These are phyloP conservation scores for Hylaea fasciaria DNA, from an alignment of 2,888 invertebrate species.

Conservation along the genomic window DNA sequence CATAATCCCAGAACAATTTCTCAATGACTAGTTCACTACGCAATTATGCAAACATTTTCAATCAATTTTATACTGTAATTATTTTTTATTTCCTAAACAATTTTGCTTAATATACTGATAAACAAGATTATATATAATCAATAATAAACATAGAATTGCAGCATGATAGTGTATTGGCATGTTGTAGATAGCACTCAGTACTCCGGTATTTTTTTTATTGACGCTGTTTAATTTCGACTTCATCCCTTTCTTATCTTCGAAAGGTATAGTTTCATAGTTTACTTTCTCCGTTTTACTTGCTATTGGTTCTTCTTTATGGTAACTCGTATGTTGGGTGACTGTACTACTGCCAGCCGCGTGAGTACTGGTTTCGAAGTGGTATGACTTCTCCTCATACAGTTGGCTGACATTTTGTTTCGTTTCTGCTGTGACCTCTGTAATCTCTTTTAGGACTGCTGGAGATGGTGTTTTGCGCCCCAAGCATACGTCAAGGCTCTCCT, in stretches of 20 bases:
- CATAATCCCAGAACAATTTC: slow-evolving; percentile 41
- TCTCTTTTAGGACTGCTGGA: slow-evolving; percentile 21
- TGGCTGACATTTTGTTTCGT: slow-evolving; percentile 24
- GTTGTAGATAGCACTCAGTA: slow-evolving; percentile 72
- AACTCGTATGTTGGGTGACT: slow-evolving; percentile 30
- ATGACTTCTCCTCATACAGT: slow-evolving; percentile 41
- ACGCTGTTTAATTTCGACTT: slow-evolving; percentile 67
- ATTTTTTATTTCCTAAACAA: slow-evolving; percentile 64
- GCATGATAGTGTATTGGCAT: slow-evolving; percentile 84
- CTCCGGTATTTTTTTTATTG: slow-evolving; percentile 61
- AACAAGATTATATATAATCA: slow-evolving; percentile 82
- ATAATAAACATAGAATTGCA: slow-evolving; percentile 78
- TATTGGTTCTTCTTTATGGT: slow-evolving; percentile 38
- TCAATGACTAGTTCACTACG: slow-evolving; percentile 74
- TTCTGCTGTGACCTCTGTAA: slow-evolving; percentile 15
- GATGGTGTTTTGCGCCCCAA: slow-evolving; percentile 49
- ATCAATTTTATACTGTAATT: slow-evolving; percentile 29
- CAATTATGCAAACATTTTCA: slow-evolving; percentile 46
- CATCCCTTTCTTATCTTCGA: slow-evolving; percentile 39
- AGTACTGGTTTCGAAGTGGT: slow-evolving; percentile 23
- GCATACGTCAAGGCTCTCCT: slow-evolving; percentile 74
- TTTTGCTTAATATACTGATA: slow-evolving; percentile 81
- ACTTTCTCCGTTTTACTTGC: slow-evolving; percentile 34
- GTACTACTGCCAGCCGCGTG: slow-evolving; percentile 34
- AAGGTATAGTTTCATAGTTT: slow-evolving; percentile 38